These are phyloP conservation scores for Ptychoptera albimana DNA, from an alignment of 2,888 invertebrate species.

Conservation along the genomic window DNA sequence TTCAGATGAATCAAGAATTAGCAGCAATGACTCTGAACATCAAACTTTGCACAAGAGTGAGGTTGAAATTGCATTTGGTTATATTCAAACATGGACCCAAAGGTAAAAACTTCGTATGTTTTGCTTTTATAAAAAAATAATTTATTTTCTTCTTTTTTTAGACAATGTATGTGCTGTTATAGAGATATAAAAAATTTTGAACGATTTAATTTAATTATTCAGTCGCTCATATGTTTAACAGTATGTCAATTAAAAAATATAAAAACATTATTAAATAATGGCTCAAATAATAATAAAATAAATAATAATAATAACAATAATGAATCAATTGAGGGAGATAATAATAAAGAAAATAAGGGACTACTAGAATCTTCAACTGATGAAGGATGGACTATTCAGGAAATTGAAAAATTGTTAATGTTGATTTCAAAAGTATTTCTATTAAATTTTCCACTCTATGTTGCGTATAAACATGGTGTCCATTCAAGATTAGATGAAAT, in stretches of 20 bases:
- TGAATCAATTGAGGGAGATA: neutral
- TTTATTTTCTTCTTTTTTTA: constrained; percentile 29
- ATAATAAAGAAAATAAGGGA: constrained; percentile 16
- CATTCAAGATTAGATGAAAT: constrained; percentile 68
- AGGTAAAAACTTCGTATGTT: constrained; percentile 37
- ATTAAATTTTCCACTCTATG: constrained; percentile 75
- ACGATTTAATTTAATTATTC: constrained; percentile 74
- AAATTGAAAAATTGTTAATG: constrained; percentile 76
- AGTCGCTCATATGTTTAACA: constrained; percentile 69
- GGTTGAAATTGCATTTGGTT: constrained; percentile 66
- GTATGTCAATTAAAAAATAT: constrained; percentile 68
- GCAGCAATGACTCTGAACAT: constrained; percentile 61
- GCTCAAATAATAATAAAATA: constrained; percentile 12
- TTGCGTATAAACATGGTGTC: constrained; percentile 73
- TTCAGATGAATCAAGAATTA: constrained; percentile 65
- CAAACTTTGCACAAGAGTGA: constrained; percentile 61
- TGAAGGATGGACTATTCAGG: constrained; percentile 56
- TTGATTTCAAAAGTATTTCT: constrained; percentile 79
- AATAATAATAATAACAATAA: constrained; percentile 9
- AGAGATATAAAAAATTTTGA: constrained; percentile 86
- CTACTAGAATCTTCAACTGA: constrained; percentile 10
- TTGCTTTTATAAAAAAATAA: constrained; percentile 1
- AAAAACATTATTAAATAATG: constrained; percentile 37
- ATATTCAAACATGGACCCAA: constrained; percentile 80
- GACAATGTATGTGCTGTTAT: constrained; percentile 92